Base-by-base conservation (phyloP, 2,797 vertebrate species). In the Eleutherodactylus coqui region DNA sequence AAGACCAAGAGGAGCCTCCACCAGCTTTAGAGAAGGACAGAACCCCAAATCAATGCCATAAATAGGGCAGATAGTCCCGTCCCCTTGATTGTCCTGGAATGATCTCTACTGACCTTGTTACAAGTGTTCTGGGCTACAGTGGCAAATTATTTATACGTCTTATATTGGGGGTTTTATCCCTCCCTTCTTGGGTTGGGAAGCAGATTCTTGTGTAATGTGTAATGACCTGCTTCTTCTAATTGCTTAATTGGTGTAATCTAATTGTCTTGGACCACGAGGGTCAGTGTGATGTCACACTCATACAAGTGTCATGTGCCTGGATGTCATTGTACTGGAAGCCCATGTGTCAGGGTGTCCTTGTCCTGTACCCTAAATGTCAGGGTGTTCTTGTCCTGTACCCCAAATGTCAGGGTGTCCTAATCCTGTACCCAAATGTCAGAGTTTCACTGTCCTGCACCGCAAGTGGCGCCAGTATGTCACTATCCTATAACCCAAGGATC, bases 1-100 rank as follows among this genome's bases (percentile, higher is more conserved):
- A 78, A 73, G 49, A 38, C 73, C 64, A 83, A 78, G n/a, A 21
- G 60, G 17, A 47, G 24, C 38, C 13, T 64, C 60, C 76, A 78
- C 34, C 76, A 58, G 53, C 76, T 17, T 58, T n/a, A 55, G 21
- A 36, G 75, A 27, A 10, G 32, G 51, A 16, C 67, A 43, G 69
- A n/a, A 72, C 69, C 69, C 69, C 21, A 27, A 73, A 45, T 11
- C 7, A 5, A 45, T 45, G 41, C 13, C 67, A 1, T 11, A 41
- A 41, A 38, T 41, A 70, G 19, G 4, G 4, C 8, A n/a, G 36
- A 41, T 32, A 5, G 17, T 64, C 29, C 32, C 17, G 2, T 10
- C 32, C 5, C 17, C 29, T 1, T 24, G 10, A 69, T 36, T 34
- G 17, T 69, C 2, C 17, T 38, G 64, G 60, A 34, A 64, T 32